A percentile compares a stretch with the other conserved stretches of the same genome.
These are phyloP conservation scores for Callipepla squamata DNA, from an alignment of 2,113 vertebrate genomes.

Conservation along the genomic window DNA sequence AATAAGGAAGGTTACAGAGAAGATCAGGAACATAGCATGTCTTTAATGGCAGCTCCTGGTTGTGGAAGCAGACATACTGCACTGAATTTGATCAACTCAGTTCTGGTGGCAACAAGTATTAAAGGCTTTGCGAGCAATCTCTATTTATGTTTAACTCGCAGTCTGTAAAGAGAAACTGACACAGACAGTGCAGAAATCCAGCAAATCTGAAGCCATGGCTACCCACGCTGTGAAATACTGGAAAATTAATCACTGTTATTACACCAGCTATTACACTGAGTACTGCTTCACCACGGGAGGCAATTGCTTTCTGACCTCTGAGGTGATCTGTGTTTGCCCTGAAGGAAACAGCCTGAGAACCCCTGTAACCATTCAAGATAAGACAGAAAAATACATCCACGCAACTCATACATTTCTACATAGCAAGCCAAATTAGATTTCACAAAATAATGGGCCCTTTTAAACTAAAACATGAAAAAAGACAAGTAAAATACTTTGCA, in stretches of 20 bases:
- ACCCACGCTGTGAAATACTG: neutral
- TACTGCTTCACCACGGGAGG: neutral
- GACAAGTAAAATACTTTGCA: neutral
- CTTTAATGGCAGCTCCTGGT: neutral
- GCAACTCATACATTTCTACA: neutral
- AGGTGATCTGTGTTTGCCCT: slow-evolving; percentile 1
- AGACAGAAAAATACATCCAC: neutral
- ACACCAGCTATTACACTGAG: neutral
- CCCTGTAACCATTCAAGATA: neutral
- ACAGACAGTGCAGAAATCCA: neutral
- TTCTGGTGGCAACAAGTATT: neutral
- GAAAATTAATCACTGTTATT: slow-evolving; percentile 21
- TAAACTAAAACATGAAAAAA: slow-evolving; percentile 3
- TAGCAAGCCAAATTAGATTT: slow-evolving; percentile 9
- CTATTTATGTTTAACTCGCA: rapidly evolving
- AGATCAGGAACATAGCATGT: neutral
- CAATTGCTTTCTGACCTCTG: slow-evolving; percentile 25
- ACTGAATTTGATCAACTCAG: neutral
- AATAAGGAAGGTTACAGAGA: neutral
- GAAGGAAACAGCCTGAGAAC: neutral
- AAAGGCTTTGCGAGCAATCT: neutral
- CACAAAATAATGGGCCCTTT: neutral
- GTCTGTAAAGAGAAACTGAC: neutral
- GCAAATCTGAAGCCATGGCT: neutral
- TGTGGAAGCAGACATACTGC: neutral